Evolutionary conservation across 2,888 invertebrate genomes (phyloP), one percentile per base, ranked within the genome.

Genomic region (Hypercompe scribonia): DNA sequence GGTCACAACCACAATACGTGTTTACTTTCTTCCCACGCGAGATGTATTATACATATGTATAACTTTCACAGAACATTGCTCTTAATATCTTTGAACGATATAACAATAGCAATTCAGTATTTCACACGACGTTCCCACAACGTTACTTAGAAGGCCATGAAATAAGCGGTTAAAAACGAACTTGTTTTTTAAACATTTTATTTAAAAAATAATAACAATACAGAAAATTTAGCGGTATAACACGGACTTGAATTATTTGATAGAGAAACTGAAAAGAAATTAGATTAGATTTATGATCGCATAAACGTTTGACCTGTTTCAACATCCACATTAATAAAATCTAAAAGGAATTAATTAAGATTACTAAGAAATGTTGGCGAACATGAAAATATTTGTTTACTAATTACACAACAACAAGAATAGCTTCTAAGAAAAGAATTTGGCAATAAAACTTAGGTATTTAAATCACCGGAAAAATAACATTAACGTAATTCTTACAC

Each of bases 11-110:
- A 71, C 68, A 69, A 54, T 33, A 68, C 42, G n/a, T 63, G 74
- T 63, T 71, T 80, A 82, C 78, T 78, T 73, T 79, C 80, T 75
- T 83, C 80, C 72, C 80, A 81, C 81, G 66, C 76, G 31, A 66
- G 36, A 79, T 81, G 81, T 80, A 81, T 80, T 79, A 75, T 72
- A 80, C 79, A 84, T 87, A 82, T 54, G 50, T n/a, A 24, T 81
- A 81, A 81, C 89, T 89, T 89, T 90, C 90, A 87, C 88, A 87
- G 85, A 84, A 78, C 87, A 86, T 88, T 86, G 88, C 84, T 88
- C 87, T 87, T 87, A 80, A 88, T 89, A 88, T 85, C 84, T 85
- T 75, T 77, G 78, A 85, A 82, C 84, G 82, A 82, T 79, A 76
- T 79, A 79, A 82, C 85, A 82, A 81, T 81, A 80, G 79, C 76